Evolutionary conservation across 2,113 vertebrate genomes (phyloP).

Genomic region (Camarhynchus parvulus): DNA sequence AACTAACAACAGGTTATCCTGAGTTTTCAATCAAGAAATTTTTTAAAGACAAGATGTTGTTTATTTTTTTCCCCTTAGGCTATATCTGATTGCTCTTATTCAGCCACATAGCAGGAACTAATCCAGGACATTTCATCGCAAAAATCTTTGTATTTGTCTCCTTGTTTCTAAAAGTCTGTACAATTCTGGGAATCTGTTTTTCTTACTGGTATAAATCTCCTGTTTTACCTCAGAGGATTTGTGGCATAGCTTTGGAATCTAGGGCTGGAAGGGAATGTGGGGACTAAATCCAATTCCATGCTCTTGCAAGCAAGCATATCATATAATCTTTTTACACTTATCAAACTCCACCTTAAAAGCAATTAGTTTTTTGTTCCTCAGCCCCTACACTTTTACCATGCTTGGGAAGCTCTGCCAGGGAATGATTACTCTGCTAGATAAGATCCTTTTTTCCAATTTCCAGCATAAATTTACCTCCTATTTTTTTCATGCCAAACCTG

Average conservation of each 20-base stretch:
- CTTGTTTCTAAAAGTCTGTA: neutral
- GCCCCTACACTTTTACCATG: neutral
- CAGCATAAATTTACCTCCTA: neutral
- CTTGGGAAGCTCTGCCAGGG: constrained; percentile 6
- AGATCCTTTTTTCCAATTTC: neutral
- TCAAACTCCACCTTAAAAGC: constrained; percentile 21
- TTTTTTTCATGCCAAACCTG: neutral
- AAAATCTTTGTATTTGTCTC: neutral
- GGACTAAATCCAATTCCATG: neutral
- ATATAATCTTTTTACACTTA: neutral
- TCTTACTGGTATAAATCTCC: neutral
- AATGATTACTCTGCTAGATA: neutral
- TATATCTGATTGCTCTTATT: neutral
- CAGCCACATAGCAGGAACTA: neutral
- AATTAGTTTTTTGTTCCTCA: constrained; percentile 22
- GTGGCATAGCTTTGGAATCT: neutral
- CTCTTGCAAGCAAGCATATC: neutral
- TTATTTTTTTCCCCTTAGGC: neutral
- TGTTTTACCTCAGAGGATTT: neutral
- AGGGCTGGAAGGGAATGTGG: neutral
- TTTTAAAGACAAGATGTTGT: neutral
- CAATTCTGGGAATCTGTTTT: neutral
- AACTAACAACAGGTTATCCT: neutral
- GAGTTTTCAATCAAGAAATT: neutral
- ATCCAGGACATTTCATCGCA: neutral